Evolutionary conservation across 2,113 vertebrate genomes (phyloP).

Genomic region (Hyperopisus bebe): DNA sequence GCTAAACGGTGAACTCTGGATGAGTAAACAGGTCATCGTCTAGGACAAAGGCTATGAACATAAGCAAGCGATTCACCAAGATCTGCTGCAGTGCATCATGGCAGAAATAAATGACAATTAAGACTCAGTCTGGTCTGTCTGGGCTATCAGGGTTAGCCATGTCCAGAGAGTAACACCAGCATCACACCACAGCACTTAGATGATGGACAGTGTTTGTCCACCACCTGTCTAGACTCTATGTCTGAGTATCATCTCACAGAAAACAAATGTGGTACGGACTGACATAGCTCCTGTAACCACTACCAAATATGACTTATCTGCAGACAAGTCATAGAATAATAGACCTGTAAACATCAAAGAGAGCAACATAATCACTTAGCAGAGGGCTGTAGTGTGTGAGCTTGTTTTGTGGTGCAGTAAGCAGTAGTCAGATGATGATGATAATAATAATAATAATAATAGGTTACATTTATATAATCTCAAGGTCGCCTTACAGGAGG

Average conservation of each 20-base stretch:
- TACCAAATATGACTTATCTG: neutral
- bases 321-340: neutral
- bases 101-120: neutral
- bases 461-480: no score
- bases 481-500: no score
- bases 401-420: neutral
- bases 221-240: neutral
- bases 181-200: neutral
- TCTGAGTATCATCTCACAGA: neutral
- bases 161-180: neutral
- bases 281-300: neutral
- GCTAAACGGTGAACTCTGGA: neutral
- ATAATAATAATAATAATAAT: neutral
- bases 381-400: neutral
- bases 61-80: neutral
- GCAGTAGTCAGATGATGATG: neutral
- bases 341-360: neutral
- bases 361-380: neutral
- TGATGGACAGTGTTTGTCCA: neutral
- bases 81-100: neutral
- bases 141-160: neutral
- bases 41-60: neutral
- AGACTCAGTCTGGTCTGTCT: neutral
- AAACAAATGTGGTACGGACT: neutral
- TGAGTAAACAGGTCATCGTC: neutral